A percentile compares a stretch with the other conserved stretches of the same genome.
These are phyloP conservation scores for Drosophila flavopinicola DNA, from an alignment of 2,888 invertebrate genomes.

Conservation along the genomic window DNA sequence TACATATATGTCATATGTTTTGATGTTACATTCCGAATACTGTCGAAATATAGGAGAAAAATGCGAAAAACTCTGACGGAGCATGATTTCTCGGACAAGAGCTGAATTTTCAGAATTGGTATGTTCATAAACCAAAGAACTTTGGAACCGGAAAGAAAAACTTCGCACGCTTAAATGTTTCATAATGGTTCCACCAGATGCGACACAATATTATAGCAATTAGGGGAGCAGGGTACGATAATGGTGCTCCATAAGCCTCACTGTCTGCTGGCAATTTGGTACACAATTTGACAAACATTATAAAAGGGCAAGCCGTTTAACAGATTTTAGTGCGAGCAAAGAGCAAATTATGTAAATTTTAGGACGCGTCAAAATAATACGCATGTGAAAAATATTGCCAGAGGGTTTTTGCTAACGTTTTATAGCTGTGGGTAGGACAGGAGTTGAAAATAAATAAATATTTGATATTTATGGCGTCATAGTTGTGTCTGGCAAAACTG, in stretches of 20 bases:
- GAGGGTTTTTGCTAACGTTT: neutral
- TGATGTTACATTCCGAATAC: too few relatives aligned
- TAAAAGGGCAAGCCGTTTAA: slow-evolving; percentile 34
- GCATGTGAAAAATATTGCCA: slow-evolving; percentile 10
- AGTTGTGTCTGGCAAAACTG: too few relatives aligned
- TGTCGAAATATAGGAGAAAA: too few relatives aligned
- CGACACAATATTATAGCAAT: neutral
- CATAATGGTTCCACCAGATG: slow-evolving; percentile 10
- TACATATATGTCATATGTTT: too few relatives aligned
- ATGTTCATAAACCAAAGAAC: too few relatives aligned
- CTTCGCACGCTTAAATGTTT: too few relatives aligned
- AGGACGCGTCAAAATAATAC: slow-evolving; percentile 37
- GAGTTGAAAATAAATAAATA: too few relatives aligned
- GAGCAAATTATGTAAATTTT: slow-evolving; percentile 54
- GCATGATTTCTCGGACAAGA: too few relatives aligned
- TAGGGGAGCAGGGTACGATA: neutral
- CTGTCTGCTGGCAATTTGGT: neutral
- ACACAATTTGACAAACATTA: slow-evolving; percentile 38
- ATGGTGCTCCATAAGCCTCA: neutral
- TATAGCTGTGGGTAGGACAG: neutral
- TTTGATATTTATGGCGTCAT: too few relatives aligned
- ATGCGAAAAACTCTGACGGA: too few relatives aligned
- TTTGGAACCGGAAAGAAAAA: too few relatives aligned
- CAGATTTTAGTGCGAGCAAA: slow-evolving; percentile 5
- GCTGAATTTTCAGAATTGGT: too few relatives aligned